phyloP scores from a whole-genome alignment of 2,797 vertebrate species.

The Dryobates pubescens region DNA sequence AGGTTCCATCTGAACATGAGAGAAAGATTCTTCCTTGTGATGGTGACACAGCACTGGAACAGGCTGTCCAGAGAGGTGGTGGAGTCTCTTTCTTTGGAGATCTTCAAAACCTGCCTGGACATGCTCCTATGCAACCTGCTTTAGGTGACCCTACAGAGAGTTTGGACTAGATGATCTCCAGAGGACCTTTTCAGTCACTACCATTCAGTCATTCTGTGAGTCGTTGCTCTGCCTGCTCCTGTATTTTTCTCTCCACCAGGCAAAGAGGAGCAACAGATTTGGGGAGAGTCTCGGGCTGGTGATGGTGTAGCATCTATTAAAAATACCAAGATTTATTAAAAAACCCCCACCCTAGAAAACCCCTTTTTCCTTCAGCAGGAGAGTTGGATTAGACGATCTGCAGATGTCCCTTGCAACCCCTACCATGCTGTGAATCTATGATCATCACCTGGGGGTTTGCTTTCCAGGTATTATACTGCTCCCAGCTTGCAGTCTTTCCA shows the following conservation, averaged over 20 bases:
- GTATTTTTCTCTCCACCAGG: no score
- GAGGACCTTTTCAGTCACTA: not conserved
- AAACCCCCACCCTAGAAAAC: no score
- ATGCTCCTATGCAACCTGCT: not conserved
- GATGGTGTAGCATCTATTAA: no score
- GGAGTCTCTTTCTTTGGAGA: not conserved
- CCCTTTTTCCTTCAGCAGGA: no score
- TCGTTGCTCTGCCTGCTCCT: no score
- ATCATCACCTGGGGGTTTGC: not conserved
- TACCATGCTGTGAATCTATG: not conserved
- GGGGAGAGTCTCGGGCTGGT: no score
- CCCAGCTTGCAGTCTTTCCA: not conserved
- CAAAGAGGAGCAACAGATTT: no score
- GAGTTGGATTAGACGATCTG: not conserved
- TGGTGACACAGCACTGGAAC: not conserved
- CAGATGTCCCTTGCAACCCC: not conserved
- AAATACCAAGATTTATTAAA: no score
- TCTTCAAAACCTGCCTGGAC: not conserved
- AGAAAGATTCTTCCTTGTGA: not conserved
- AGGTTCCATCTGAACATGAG: not conserved
- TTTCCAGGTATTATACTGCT: not conserved
- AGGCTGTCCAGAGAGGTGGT: not conserved
- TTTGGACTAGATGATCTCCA: not conserved
- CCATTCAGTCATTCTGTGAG: not conserved
- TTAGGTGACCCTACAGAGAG: not conserved